Evolutionary conservation across 1,140 invertebrate species (phyloP), one percentile per base, ranked within the genome.

Genomic region (Pseudomyrmex pallidus): DNA sequence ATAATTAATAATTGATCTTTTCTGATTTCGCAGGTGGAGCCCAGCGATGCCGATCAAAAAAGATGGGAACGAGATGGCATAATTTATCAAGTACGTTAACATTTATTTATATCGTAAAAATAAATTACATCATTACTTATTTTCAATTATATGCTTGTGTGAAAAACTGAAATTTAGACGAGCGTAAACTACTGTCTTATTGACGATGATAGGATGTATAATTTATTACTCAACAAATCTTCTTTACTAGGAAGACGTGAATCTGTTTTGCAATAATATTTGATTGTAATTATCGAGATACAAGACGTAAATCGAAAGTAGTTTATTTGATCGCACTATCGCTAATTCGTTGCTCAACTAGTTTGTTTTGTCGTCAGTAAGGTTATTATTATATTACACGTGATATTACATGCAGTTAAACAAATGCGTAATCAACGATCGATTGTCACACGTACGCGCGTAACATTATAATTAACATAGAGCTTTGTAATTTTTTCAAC

Each of bases 21-120:
- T 35, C 4, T 25, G 86, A n/a, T n/a, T 25, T 67, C 46, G 0
- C 12, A 90, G 89, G 66, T 72, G 15, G 85, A 90, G 22, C 25
- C 82, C 22, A 72, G 86, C 10, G 25, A 20, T 0, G 83, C 82
- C 2, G 87, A 91, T 22, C 56, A 62, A 44, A 87, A 84, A 56
- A 87, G 56, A 35, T 85, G 90, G 44, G 76, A 90, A 22, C 87
- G 80, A 15, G 87, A 85, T 61, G 92, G 91, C 35, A 67, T 87
- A 59, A 86, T 88, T 54, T 91, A 88, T 86, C 92, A 92, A 84
- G 91, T 93, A 90, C 57, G 54, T 68, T n/a, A 78, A 61, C 2
- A 72, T 35, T 12, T 48, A 52, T 22, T 68, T 59, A 35, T 12
- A 25, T 8, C 48, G 1, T 56, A 61, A 46, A 66, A 73, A 76